A percentile compares a stretch with the other conserved stretches of the same genome.
Evolutionary conservation across 2,113 vertebrate species (phyloP).

Genomic region (Falco punctatus): DNA sequence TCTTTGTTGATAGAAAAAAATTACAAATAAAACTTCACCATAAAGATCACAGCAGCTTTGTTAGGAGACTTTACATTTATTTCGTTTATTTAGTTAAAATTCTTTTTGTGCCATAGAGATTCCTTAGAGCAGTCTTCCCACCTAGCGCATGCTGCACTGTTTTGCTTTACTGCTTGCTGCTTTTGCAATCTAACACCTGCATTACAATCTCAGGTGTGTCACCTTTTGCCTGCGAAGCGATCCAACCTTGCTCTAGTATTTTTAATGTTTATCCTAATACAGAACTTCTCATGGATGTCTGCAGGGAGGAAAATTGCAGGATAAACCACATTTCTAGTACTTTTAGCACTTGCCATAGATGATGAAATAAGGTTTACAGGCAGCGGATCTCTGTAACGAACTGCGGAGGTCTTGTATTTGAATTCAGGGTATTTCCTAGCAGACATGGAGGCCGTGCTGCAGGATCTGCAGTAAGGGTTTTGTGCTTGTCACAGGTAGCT

Average conservation of each 20-base stretch:
- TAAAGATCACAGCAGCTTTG: conserved; percentile 52
- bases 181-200: background rate
- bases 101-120: background rate
- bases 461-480: background rate
- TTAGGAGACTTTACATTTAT: background rate
- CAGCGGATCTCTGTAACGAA: background rate
- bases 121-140: background rate
- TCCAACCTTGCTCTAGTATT: background rate
- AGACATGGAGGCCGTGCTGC: background rate
- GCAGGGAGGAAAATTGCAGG: background rate
- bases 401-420: background rate
- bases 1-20: conserved; percentile 70
- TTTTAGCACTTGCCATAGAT: background rate
- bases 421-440: background rate
- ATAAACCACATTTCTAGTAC: background rate
- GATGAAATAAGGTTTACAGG: background rate
- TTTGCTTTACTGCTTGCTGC: conserved; percentile 2
- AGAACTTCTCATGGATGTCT: background rate
- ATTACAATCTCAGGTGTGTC: background rate
- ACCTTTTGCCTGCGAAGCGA: background rate
- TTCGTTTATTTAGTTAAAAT: conserved; percentile 30
- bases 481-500: background rate
- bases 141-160: background rate
- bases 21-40: conserved; percentile 66
- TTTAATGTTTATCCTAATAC: conserved; percentile 26